Evolutionary conservation across 2,888 invertebrate genomes (phyloP), one percentile per base, ranked within the genome.

Genomic region (Sialis fuliginosa): DNA sequence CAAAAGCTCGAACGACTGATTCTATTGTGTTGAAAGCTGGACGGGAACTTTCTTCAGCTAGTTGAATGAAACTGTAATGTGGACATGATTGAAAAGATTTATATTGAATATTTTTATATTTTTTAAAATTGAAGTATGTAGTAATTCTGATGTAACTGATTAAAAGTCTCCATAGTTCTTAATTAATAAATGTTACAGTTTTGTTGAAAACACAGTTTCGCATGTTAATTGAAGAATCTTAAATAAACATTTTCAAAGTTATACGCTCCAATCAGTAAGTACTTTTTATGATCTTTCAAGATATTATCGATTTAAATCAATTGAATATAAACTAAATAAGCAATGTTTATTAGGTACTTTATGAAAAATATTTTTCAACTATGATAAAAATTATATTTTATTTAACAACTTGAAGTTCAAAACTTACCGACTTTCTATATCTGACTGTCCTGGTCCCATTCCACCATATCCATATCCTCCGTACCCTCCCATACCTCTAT

Each of bases 1-100:
- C 84, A 53, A 96, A 87, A 1, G 96, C 91, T 54, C 83, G 78
- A 2, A 93, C 89, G 13, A 95, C 71, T 45, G 90, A 83, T 64
- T 96, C 93, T 54, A 97, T 90, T 9, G 90, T 91, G 58, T 93
- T 86, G 64, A 97, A 97, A 6, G 97, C 90, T 48, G 87, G 85
- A 42, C 93, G 71, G 0, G 93, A 88, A 56, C 81, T 87, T 55
- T 92, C 92, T 64, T 93, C 92, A 0, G 92, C 93, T 59, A 86
- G 71, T 61, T 88, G 86, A 45, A 89, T 78, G 58, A 93, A 87
- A 54, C 82, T 79, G 56, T 22, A 22, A 22, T 22, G 22, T 22
- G 22, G 22, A 22, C 22, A 22, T 22, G 22, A 22, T 22, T 22
- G 22, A 40, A 34, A 40, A 43, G 45, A 49, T 10, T 4, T 42